A percentile compares a stretch with the other conserved stretches of the same genome.
These are phyloP conservation scores for Xenops minutus DNA, from an alignment of 2,797 vertebrate species.

Conservation along the genomic window DNA sequence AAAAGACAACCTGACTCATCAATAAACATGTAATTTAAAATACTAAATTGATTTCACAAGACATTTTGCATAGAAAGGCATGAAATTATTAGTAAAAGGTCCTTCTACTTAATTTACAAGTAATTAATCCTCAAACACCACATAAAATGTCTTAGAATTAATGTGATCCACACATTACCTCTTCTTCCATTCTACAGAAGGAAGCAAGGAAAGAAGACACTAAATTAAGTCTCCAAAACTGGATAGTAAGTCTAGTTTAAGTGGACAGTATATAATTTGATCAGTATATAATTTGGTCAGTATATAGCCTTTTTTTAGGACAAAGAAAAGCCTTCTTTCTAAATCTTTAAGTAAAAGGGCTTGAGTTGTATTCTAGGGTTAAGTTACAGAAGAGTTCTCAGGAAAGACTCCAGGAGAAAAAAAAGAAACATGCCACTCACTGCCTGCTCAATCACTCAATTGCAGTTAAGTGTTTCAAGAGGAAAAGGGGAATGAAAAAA, in stretches of 20 bases:
- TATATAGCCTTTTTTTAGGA: background rate
- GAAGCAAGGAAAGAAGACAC: background rate
- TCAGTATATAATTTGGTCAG: background rate
- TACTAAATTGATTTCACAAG: accelerated
- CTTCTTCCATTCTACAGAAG: background rate
- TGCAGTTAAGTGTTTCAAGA: background rate
- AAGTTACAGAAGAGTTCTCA: accelerated
- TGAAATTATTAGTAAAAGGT: background rate
- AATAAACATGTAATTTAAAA: background rate
- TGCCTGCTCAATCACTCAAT: background rate
- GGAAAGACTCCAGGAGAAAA: background rate
- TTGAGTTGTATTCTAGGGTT: background rate
- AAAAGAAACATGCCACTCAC: background rate
- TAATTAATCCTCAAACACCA: background rate
- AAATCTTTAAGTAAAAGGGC: background rate
- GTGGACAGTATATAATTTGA: accelerated
- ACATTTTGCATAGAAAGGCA: background rate
- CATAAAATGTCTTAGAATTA: background rate
- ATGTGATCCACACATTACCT: accelerated
- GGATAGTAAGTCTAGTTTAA: accelerated
- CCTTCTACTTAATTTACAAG: background rate
- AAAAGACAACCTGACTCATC: background rate
- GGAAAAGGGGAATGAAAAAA: too few relatives aligned
- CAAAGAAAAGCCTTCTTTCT: background rate
- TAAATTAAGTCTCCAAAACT: background rate